Evolutionary conservation across 2,797 vertebrate genomes (phyloP).

Genomic region (Eospalax fontanierii): DNA sequence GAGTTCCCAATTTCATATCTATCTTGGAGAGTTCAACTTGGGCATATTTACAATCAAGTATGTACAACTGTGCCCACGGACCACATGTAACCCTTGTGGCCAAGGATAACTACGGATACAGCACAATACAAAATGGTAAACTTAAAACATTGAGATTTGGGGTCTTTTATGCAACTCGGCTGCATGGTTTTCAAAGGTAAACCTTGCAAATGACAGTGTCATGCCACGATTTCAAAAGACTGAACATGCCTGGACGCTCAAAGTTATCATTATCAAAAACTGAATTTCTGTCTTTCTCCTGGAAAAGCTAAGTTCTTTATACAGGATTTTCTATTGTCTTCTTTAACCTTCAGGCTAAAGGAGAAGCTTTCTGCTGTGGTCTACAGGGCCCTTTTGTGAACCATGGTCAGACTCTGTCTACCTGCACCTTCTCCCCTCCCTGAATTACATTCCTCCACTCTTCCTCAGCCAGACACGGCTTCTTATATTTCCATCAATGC

Average conservation of each 20-base stretch:
- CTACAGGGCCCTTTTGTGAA: neutral
- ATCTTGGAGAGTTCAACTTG: neutral
- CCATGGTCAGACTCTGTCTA: neutral
- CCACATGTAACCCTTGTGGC: neutral
- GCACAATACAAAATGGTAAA: neutral
- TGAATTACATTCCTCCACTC: neutral
- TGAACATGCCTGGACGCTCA: neutral
- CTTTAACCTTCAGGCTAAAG: conserved; percentile 32
- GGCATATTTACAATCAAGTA: neutral
- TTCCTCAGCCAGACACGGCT: neutral
- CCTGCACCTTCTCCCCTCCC: neutral
- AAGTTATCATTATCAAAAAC: neutral
- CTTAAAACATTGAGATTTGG: neutral
- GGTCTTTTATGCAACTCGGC: neutral
- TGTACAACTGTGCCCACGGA: neutral
- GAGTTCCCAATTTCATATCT: neutral
- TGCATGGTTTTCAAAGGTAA: neutral
- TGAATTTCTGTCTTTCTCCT: neutral
- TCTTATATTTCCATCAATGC: neutral
- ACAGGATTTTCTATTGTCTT: neutral
- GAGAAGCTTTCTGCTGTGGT: neutral
- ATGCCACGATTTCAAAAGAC: neutral
- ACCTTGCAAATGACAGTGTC: neutral
- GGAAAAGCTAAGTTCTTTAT: neutral
- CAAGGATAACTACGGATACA: neutral